Evolutionary conservation across 1,140 invertebrate genomes (phyloP).

Genomic region (Eufriesea mexicana): DNA sequence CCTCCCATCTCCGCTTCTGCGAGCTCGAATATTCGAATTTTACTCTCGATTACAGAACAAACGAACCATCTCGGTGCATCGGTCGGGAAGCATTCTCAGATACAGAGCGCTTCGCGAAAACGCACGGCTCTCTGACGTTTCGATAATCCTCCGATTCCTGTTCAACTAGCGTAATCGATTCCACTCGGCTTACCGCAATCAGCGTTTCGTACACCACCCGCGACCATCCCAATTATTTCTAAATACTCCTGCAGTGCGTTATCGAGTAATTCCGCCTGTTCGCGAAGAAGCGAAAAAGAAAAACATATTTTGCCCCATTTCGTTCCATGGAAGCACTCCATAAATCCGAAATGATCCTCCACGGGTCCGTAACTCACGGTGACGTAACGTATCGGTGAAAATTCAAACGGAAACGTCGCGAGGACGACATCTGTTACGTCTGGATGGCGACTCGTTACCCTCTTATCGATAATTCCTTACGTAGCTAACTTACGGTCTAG

Average conservation of each 20-base stretch:
- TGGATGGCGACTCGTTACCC: not conserved
- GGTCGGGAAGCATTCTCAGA: not conserved
- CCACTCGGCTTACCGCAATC: not conserved
- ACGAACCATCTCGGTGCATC: not conserved
- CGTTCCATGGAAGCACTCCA: not conserved
- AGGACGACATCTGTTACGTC: not conserved
- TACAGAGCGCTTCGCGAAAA: not conserved
- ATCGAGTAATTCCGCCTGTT: too few species aligned
- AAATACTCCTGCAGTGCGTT: too few species aligned
- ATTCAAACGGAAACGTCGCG: not conserved
- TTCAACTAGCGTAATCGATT: slow-evolving; percentile 10
- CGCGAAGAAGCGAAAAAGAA: too few species aligned
- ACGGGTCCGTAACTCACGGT: not conserved
- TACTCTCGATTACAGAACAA: not conserved
- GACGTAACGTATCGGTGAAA: not conserved
- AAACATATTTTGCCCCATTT: too few species aligned
- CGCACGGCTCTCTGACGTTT: not conserved
- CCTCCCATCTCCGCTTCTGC: not conserved
- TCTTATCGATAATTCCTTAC: slow-evolving; percentile 22
- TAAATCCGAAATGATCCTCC: not conserved
- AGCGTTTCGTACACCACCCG: not conserved
- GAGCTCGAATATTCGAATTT: not conserved
- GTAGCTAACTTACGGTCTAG: slow-evolving; percentile 55
- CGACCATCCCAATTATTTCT: not conserved
- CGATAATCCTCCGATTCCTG: not conserved